Evolutionary conservation across 2,888 invertebrate species (phyloP).

Genomic region (Micropterix aruncella): DNA sequence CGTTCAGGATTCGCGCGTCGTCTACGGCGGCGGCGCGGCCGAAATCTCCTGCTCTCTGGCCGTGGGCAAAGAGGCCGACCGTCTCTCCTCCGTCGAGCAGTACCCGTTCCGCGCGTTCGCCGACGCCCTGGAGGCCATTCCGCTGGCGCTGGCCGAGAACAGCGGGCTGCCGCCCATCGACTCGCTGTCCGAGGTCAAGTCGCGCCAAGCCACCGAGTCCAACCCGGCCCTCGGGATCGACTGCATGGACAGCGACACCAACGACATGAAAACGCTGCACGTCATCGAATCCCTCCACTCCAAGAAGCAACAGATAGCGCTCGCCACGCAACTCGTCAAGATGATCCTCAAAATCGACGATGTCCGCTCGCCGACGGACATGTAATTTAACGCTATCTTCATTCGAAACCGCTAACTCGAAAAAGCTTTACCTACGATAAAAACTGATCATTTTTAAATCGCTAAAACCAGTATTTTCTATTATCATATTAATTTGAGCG

Average conservation of each 20-base stretch:
- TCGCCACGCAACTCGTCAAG: slow-evolving; percentile 96
- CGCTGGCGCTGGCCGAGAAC: slow-evolving; percentile 93
- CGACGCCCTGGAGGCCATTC: slow-evolving; percentile 90
- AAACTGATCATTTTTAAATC: too few species aligned
- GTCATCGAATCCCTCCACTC: slow-evolving; percentile 95
- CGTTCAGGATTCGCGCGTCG: slow-evolving; percentile 69
- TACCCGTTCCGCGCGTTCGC: slow-evolving; percentile 94
- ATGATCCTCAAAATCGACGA: slow-evolving; percentile 99
- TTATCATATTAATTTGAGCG: too few species aligned
- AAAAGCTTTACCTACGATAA: too few species aligned
- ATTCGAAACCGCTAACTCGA: too few species aligned
- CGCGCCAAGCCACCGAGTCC: slow-evolving; percentile 72
- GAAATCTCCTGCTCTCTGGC: slow-evolving; percentile 91
- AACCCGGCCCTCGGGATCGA: slow-evolving; percentile 88
- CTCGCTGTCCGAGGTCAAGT: slow-evolving; percentile 80
- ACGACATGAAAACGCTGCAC: slow-evolving; percentile 88
- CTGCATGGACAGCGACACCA: slow-evolving; percentile 62
- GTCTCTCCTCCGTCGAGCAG: slow-evolving; percentile 82
- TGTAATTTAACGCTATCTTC: slow-evolving; percentile 12
- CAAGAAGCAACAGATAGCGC: slow-evolving; percentile 91
- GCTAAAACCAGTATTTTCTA: too few species aligned
- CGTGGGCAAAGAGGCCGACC: slow-evolving; percentile 79
- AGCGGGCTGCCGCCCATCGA: slow-evolving; percentile 89
- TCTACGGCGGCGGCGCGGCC: slow-evolving; percentile 96
- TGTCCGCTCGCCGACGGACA: slow-evolving; percentile 52